Evolutionary conservation across 2,113 vertebrate genomes (phyloP), one percentile per base, ranked within the genome.

Genomic region (Alectura lathami): DNA sequence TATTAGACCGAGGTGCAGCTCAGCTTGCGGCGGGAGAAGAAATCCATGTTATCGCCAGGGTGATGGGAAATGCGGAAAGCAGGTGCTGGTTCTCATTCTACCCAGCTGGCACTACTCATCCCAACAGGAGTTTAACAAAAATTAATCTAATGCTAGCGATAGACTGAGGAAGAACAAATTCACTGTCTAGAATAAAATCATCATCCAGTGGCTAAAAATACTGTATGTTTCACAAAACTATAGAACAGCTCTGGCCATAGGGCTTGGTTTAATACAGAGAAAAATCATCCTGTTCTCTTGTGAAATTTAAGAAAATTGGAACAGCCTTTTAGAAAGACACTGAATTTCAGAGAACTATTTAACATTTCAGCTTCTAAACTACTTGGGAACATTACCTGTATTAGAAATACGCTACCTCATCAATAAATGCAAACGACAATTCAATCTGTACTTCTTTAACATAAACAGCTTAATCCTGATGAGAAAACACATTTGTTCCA

Each of bases 211-310:
- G 9, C 20, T 48, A 48, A 91, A 88, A 50, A 45, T 6, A 24
- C 0, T 3, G 13, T 10, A 42, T 2, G 8, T 53, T 68, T 18
- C 0, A 8, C 21, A 68, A 45, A 43, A 29, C 1, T 17, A 13
- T 7, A 62, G 27, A 40, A 40, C 10, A 48, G 63, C 21, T 2
- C 6, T 76, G 23, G 29, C n/a, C 36, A 73, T 30, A 0, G 2
- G 30, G 47, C 63, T 53, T 66, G 0, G 26, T 38, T 86, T 85
- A 45, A 72, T 51, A 34, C 40, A 57, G 26, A 64, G 22, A 24
- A 93, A 17, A 22, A 62, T 17, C 10, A 73, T 8, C 14, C 16
- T 81, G 2, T 9, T 51, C 6, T 42, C 29, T 29, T 60, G 16
- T 3, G 79, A 53, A 82, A 77, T 74, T 80, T 42, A 70, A 29